Base-by-base conservation (phyloP, 2,888 invertebrate species). In the Ectemnius cavifrons region DNA sequence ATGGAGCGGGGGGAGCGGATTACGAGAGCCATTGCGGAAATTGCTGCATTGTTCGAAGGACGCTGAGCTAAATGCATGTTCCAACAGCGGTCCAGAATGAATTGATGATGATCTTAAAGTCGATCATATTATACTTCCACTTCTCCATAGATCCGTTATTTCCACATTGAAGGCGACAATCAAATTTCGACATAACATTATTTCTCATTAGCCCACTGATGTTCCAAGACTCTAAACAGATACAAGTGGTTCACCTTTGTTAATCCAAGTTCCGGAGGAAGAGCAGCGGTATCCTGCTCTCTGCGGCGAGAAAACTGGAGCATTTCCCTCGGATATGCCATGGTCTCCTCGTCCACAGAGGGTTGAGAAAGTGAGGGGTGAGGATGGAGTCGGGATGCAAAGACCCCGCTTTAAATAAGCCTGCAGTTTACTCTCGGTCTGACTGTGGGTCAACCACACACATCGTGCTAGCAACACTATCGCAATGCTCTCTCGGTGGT, bases 351-450 rank as follows among this genome's bases (percentile, higher is more conserved):
- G 23, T 2, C 23, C 18, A 27, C 46, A 28, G 8, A 6, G 37
- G 37, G 37, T 37, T 23, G 23, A 23, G 23, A 23, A 47, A 66
- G 47, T 46, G 37, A 47, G 63, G 61, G 52, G 61, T 69, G 69
- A 77, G 77, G 67, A 61, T 49, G 63, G 56, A 63, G 65, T 57
- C 72, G 70, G 72, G 37, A 11, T 37, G 37, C 37, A 37, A 77
- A 75, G 69, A 63, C 60, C 52, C 69, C 73, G 70, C 66, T 79
- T 79, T 77, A 74, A 79, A 74, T 73, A 74, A 76, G 77, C 68
- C 71, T 66, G 63, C 63, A 74, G 65, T 71, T 69, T 63, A 66
- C 79, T 71, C 68, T 73, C 63, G 57, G 58, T 52, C 63, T 14
- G 45, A 11, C 18, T 65, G 47, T 66, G 37, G 63, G 63, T 66